Percentiles rank a stretch among this genome's conserved stretches.
phyloP scores from a whole-genome alignment of 2,113 vertebrate genomes.

The Regulus satrapa region DNA sequence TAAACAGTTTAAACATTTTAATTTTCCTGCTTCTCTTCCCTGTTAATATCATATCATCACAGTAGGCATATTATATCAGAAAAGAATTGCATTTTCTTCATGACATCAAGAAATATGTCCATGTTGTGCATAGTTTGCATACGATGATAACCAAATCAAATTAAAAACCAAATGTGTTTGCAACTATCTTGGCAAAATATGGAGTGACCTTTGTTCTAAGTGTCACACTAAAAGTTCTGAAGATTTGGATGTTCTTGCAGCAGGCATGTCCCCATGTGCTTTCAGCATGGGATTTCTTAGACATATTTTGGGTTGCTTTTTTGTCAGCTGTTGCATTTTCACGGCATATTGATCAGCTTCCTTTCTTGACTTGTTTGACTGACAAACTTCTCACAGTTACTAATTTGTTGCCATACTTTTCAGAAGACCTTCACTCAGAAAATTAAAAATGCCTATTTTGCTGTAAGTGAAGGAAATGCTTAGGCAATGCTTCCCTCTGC shows the following conservation, averaged over 20 bases:
- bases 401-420: background rate
- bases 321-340: background rate
- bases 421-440: background rate
- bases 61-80: background rate
- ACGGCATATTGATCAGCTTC: background rate
- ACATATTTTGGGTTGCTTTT: background rate
- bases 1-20: background rate
- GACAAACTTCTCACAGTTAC: background rate
- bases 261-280: background rate
- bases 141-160: background rate
- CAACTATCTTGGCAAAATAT: background rate
- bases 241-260: background rate
- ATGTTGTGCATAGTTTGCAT: background rate
- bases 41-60: background rate
- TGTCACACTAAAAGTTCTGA: background rate
- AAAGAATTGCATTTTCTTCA: background rate
- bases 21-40: background rate
- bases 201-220: background rate
- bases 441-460: background rate
- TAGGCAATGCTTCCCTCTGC: constrained; percentile 71
- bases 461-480: background rate
- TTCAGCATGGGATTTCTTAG: background rate
- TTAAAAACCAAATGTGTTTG: background rate
- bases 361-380: background rate
- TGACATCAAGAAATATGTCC: background rate